phyloP scores from a whole-genome alignment of 2,888 invertebrate genomes.

The Ellobium chinense region DNA sequence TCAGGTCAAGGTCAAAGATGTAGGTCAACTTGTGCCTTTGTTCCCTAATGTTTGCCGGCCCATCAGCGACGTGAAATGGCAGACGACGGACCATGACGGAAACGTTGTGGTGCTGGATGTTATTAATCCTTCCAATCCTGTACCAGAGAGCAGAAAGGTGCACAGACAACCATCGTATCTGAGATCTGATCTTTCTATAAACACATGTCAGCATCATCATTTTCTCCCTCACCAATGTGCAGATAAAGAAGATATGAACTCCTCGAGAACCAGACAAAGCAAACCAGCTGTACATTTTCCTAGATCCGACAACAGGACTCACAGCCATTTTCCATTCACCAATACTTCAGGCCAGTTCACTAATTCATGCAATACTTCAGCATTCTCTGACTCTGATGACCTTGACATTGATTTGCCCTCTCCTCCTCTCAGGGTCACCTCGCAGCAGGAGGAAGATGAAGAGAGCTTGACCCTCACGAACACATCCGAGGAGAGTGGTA shows the following conservation, averaged over 20 bases:
- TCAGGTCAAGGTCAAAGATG: conserved; percentile 67
- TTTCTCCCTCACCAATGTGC: too few relatives aligned
- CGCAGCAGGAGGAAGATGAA: conserved; percentile 30
- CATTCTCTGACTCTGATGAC: background rate
- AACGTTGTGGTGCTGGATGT: conserved; percentile 67
- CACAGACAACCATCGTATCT: background rate
- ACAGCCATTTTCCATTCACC: too few relatives aligned
- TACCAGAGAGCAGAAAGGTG: background rate
- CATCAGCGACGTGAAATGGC: conserved; percentile 69
- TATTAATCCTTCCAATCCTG: background rate
- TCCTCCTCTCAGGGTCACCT: background rate
- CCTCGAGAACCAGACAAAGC: background rate
- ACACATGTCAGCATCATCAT: background rate
- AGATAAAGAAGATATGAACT: background rate
- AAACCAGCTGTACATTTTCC: too few relatives aligned
- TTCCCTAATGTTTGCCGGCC: conserved; percentile 71
- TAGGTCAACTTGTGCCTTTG: conserved; percentile 69
- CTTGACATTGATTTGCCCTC: background rate
- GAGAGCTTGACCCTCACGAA: conserved; percentile 34
- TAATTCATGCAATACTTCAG: background rate
- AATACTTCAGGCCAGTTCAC: background rate
- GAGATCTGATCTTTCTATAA: background rate
- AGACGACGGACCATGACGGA: conserved; percentile 72
- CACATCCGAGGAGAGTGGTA: conserved; percentile 42
- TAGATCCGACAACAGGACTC: too few relatives aligned